phyloP scores from a whole-genome alignment of 2,797 vertebrate species.

The Fistularia commersonii region DNA sequence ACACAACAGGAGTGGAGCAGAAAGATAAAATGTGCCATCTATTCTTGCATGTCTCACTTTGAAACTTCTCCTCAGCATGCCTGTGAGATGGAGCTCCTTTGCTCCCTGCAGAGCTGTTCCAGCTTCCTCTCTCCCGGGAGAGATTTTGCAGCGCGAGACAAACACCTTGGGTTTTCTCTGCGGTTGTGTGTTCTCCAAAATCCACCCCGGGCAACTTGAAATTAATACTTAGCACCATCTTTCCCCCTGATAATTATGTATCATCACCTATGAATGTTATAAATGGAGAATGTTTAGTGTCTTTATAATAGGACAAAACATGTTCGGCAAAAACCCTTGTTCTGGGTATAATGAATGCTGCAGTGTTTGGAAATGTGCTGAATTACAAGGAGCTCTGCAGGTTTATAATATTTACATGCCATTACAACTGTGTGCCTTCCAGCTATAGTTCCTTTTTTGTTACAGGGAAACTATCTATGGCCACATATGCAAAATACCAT shows the following conservation, averaged over 20 bases:
- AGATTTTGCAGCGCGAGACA: constrained; percentile 67
- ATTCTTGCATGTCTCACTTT: constrained; percentile 66
- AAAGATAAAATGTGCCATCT: constrained; percentile 58
- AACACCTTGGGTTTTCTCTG: constrained; percentile 70
- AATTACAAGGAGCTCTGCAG: constrained; percentile 35
- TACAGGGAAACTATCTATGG: constrained; percentile 19
- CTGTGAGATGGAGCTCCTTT: constrained; percentile 48
- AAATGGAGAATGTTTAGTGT: constrained; percentile 63
- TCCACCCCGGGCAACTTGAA: constrained; percentile 60
- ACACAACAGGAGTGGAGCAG: constrained; percentile 54
- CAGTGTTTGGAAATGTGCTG: constrained; percentile 36
- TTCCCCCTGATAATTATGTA: constrained; percentile 59
- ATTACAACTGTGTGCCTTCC: constrained; percentile 27
- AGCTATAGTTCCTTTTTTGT: constrained; percentile 29
- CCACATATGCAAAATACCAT: constrained; percentile 31
- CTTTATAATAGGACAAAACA: constrained; percentile 56
- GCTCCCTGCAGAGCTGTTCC: constrained; percentile 68
- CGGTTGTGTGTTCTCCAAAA: constrained; percentile 69
- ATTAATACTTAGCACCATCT: constrained; percentile 61
- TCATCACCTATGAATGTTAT: constrained; percentile 57
- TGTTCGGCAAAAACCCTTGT: constrained; percentile 24
- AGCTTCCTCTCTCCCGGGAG: constrained; percentile 61
- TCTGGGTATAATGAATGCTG: constrained; percentile 42
- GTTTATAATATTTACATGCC: constrained; percentile 54
- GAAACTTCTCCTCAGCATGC: constrained; percentile 57